These are phyloP conservation scores for Meles meles DNA, from an alignment of 2,113 vertebrate species.

Conservation along the genomic window DNA sequence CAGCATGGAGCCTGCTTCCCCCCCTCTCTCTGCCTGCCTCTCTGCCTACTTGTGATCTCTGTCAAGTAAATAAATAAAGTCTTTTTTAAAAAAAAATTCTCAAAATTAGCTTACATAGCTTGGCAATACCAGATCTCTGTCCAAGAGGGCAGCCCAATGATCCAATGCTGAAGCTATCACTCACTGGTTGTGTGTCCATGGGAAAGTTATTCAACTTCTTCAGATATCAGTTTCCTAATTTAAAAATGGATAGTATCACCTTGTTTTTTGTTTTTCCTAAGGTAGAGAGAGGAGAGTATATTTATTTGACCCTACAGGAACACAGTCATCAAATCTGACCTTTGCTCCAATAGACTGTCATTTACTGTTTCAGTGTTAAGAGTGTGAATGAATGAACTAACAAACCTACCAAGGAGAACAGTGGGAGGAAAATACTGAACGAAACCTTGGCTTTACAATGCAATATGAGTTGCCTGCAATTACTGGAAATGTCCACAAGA, in stretches of 20 bases:
- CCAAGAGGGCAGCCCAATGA: not conserved
- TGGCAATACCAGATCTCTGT: not conserved
- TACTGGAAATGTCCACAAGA: constrained; percentile 47
- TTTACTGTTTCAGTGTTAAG: not conserved
- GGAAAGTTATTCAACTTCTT: not conserved
- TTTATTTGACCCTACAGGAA: not conserved
- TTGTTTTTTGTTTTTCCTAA: not conserved
- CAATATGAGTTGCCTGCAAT: not conserved
- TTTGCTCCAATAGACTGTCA: not conserved
- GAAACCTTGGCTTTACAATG: not conserved
- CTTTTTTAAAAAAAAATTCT: not conserved
- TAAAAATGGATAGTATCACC: not conserved
- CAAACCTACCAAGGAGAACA: not conserved
- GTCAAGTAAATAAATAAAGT: no score
- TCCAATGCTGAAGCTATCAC: no score
- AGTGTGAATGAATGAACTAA: not conserved
- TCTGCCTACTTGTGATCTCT: no score
- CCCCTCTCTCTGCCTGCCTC: no score
- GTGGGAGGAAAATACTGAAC: not conserved
- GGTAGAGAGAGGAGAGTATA: not conserved
- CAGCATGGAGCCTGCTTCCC: no score
- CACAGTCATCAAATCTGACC: not conserved
- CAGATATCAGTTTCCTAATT: not conserved
- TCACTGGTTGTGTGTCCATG: not conserved
- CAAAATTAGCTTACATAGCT: not conserved